Evolutionary conservation across 2,888 invertebrate species (phyloP).

Genomic region (Megastigmus dorsalis): DNA sequence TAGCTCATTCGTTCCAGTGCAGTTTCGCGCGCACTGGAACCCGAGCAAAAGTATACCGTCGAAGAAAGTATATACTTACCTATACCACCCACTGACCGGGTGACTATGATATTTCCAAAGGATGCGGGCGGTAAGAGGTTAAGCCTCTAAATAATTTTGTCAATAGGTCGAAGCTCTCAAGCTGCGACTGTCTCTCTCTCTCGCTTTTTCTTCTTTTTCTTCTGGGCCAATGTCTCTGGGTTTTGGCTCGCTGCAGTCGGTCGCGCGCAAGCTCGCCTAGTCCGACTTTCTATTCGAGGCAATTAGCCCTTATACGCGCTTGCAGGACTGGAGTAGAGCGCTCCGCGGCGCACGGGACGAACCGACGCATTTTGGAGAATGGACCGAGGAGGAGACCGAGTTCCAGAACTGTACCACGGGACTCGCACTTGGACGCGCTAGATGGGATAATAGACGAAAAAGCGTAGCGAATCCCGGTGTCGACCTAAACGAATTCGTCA

Average conservation of each 20-base stretch:
- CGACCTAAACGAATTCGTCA: constrained; percentile 70
- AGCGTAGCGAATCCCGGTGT: constrained; percentile 68
- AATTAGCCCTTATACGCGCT: too few species aligned
- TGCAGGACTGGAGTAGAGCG: constrained; percentile 33
- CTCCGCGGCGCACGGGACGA: constrained; percentile 32
- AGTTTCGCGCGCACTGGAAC: too few species aligned
- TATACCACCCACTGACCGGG: constrained; percentile 38
- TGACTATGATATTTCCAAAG: constrained; percentile 32
- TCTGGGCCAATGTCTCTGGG: background rate
- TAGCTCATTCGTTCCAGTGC: too few species aligned
- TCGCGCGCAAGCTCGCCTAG: background rate
- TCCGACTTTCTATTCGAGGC: constrained; percentile 27
- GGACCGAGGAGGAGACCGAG: background rate
- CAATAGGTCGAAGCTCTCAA: constrained; percentile 44
- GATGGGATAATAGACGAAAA: constrained; percentile 63
- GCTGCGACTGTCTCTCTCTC: too few species aligned
- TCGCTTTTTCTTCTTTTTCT: too few species aligned
- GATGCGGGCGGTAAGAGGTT: constrained; percentile 43
- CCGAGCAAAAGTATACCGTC: background rate
- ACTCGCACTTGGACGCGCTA: constrained; percentile 7
- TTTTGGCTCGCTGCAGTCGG: background rate
- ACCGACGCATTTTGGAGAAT: too few species aligned
- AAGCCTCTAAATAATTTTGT: constrained; percentile 42
- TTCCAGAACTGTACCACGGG: too few species aligned
- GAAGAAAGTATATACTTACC: background rate